Conservation (phyloP, 2,797 vertebrate species). For the Pseudochirops cupreus region DNA sequence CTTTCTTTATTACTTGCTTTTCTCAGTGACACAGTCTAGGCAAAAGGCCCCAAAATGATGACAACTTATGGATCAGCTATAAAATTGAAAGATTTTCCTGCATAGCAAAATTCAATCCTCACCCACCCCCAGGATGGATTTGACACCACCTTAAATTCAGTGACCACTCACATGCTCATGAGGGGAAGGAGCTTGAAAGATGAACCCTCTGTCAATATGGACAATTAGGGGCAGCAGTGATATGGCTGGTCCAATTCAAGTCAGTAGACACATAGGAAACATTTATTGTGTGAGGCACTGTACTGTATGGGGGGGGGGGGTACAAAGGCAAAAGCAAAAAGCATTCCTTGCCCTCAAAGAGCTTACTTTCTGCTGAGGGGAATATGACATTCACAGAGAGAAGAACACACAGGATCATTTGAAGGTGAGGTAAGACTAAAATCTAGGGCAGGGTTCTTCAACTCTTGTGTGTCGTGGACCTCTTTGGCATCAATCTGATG, state of each 20-base stretch:
- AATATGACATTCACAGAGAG: too few relatives aligned
- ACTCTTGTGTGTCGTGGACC: background rate
- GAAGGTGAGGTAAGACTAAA: background rate
- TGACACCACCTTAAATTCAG: background rate
- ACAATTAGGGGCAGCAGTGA: background rate
- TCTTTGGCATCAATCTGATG: background rate
- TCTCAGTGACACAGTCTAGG: background rate
- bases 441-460: background rate
- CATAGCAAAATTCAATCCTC: background rate
- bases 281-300: background rate
- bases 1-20: background rate
- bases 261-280: background rate
- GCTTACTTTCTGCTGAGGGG: background rate
- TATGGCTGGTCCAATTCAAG: background rate
- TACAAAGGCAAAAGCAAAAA: background rate
- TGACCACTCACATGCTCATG: too few relatives aligned
- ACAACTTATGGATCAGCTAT: background rate
- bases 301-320: background rate
- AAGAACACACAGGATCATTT: background rate
- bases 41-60: background rate
- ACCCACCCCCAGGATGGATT: background rate
- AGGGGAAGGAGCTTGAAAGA: background rate
- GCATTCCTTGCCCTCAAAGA: background rate
- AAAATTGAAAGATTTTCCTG: background rate
- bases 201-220: background rate